Base-by-base conservation (phyloP, 2,797 vertebrate genomes). In the Lacerta agilis region DNA sequence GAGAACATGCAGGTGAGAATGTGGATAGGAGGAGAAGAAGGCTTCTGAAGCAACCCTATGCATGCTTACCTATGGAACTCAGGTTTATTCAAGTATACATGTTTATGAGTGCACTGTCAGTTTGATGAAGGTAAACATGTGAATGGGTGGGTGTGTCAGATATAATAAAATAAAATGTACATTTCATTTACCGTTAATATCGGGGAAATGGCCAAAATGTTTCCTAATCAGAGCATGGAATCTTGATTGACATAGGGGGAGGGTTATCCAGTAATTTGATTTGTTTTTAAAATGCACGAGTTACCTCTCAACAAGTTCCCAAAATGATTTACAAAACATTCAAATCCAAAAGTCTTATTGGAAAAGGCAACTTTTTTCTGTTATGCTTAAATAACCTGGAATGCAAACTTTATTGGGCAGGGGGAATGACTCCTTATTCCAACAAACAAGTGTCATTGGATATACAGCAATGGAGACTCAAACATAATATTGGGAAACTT, bases 1-100 rank as follows among this genome's bases (percentile, higher is more conserved):
- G 92, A 98, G 79, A 97, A 97, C 87, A 98, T 99, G 96, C 98
- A 99, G 98, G 99, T 99, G 89, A 88, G 93, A 78, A 38, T 8
- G 66, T 11, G 4, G 23, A 55, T 7, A 6, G 27, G 5, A 55
- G 29, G 13, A n/a, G 58, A 58, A 73, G 27, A 36, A 33, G 1
- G 71, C 49, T 55, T 55, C 13, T 55, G 49, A 55, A 13, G 49
- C 49, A 55, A 55, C 49, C 49, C 49, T 49, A 49, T 49, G 49
- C 49, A 49, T 49, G 49, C 11, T 49, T 49, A 49, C 49, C 49
- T 55, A 55, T 15, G 49, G 49, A 55, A 55, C 61, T 64, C 61
- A 64, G 29, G 15, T n/a, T 33, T 71, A 33, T 71, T n/a, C n/a
- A 4, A 15, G 10, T 15, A 71, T 15, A 71, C 69, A 0, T 36